phyloP scores from a whole-genome alignment of 2,888 invertebrate species.

The Magallana nippona region DNA sequence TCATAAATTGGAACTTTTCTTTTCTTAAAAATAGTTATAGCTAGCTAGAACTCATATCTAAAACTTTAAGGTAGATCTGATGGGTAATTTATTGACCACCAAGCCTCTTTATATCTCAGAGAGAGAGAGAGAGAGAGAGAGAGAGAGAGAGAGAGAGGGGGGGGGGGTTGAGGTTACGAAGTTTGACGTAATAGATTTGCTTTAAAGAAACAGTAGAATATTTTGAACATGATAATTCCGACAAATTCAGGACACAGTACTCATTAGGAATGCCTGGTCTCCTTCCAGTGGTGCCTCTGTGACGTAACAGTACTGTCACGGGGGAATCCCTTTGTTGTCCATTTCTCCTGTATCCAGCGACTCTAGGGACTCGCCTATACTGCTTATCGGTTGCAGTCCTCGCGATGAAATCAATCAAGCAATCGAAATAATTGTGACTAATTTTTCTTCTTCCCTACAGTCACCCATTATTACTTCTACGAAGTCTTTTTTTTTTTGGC shows the following conservation, averaged over 20 bases:
- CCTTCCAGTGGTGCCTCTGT: not conserved
- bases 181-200: too few relatives aligned
- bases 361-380: not conserved
- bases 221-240: not conserved
- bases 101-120: too few relatives aligned
- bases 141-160: too few relatives aligned
- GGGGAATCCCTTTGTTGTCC: slow-evolving; percentile 15
- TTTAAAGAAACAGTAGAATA: too few relatives aligned
- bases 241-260: not conserved
- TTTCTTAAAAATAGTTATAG: too few relatives aligned
- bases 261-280: not conserved
- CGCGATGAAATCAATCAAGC: slow-evolving; percentile 37
- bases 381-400: not conserved
- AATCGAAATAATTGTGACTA: slow-evolving; percentile 42
- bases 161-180: too few relatives aligned
- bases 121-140: too few relatives aligned
- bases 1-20: too few relatives aligned
- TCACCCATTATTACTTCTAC: slow-evolving; percentile 35
- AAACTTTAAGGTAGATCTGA: too few relatives aligned
- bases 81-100: too few relatives aligned
- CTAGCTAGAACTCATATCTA: too few relatives aligned
- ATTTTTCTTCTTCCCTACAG: slow-evolving; percentile 35
- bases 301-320: not conserved
- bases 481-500: not conserved
- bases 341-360: not conserved